Base-by-base conservation (phyloP, 2,113 vertebrate genomes). In the Setophaga kirtlandii region DNA sequence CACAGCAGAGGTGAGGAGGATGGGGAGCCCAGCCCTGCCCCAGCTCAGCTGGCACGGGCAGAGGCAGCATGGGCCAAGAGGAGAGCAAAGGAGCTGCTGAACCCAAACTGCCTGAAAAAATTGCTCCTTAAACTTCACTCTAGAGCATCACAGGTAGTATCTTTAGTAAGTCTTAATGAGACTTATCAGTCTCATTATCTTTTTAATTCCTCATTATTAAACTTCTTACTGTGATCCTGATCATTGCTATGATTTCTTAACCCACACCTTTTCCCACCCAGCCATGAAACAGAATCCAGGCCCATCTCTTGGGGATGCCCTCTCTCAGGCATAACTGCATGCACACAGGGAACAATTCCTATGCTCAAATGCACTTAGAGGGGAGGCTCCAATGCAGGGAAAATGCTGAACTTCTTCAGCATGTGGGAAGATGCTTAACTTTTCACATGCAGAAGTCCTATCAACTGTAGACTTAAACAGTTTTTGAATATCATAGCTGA, bases 1-100 rank as follows among this genome's bases (percentile, higher is more conserved):
- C 9, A 5, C 1, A 1, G 6, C 14, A 25, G 42, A 50, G 10
- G 14, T 2, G 1, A 35, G 37, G 18, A 42, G 65, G 25, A 44
- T 6, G 11, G 24, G 37, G 31, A 80, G n/a, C 15, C 62, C 4
- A 1, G 1, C 28, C 22, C 27, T 68, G 44, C 23, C n/a, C 14
- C 52, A 46, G 47, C 50, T 59, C 33, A 1, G 56, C 56, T 77
- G 37, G 49, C 6, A 2, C n/a, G 15, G 41, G 3, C 27, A 56
- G 18, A 9, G n/a, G 27, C 31, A 56, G 6, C 21, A 17, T 2
- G 21, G 64, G 6, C 23, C 67, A 68, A 30, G 49, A 63, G 28
- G 5, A 56, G 12, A 44, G 27, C 11, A 35, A 3, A 50, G 30
- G 16, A 67, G 35, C 33, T 11, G 7, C 10, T 2, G 1, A 85